Evolutionary conservation across 2,797 vertebrate species (phyloP).

Genomic region (Gouania willdenowi): DNA sequence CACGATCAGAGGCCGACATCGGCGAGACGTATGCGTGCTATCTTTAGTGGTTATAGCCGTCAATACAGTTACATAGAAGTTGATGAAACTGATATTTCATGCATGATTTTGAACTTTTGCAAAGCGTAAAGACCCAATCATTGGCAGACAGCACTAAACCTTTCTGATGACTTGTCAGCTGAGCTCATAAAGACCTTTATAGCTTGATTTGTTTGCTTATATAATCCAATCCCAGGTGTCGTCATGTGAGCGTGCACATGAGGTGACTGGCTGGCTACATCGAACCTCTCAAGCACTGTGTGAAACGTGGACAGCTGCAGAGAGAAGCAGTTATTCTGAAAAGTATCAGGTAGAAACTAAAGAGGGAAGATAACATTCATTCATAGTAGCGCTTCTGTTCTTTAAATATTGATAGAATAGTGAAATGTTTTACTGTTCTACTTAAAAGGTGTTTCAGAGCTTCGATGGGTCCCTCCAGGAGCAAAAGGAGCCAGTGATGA

Average conservation of each 20-base stretch:
- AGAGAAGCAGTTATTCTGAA: conserved; percentile 65
- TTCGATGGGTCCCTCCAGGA: conserved; percentile 74
- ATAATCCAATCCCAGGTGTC: too few species aligned
- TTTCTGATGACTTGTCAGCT: too few species aligned
- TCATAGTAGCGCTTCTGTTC: background rate
- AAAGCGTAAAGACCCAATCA: too few species aligned
- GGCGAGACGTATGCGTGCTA: too few species aligned
- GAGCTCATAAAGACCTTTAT: too few species aligned
- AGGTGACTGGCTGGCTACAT: conserved; percentile 77
- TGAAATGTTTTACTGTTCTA: background rate
- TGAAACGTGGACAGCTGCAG: conserved; percentile 59
- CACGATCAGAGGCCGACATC: too few species aligned
- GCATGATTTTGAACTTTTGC: too few species aligned
- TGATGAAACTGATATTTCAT: too few species aligned
- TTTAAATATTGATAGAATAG: background rate
- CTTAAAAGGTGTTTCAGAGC: conserved; percentile 65
- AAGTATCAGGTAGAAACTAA: conserved; percentile 75
- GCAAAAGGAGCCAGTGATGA: conserved; percentile 69
- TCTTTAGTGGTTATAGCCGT: too few species aligned
- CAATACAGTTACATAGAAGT: too few species aligned
- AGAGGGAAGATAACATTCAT: background rate
- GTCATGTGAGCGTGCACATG: conserved; percentile 58
- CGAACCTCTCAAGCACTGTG: conserved; percentile 70
- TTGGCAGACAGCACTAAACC: too few species aligned
- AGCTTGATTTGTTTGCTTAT: too few species aligned